Evolutionary conservation across 1,140 invertebrate species (phyloP).

Genomic region (Phenacoccus solenopsis): DNA sequence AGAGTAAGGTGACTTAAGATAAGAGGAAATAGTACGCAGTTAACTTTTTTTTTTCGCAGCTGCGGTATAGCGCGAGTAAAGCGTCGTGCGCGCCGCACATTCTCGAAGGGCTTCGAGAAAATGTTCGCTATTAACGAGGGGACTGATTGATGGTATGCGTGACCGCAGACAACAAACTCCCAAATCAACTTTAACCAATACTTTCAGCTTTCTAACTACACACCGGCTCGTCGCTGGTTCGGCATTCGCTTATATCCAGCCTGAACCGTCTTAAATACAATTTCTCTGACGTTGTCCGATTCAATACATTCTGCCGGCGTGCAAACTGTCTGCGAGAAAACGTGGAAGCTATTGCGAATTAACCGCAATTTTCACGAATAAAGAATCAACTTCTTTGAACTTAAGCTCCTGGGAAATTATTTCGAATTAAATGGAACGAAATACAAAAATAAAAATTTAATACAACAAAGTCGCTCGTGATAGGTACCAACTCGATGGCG

Average conservation of each 20-base stretch:
- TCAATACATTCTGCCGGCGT: not conserved
- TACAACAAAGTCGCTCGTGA: not conserved
- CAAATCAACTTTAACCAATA: constrained; percentile 8
- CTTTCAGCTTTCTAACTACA: not conserved
- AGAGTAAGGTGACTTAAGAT: too few species aligned
- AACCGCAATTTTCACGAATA: not conserved
- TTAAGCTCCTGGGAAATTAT: not conserved
- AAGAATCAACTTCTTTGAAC: not conserved
- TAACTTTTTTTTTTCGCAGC: too few species aligned
- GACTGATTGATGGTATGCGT: constrained; percentile 13
- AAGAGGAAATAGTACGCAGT: not conserved
- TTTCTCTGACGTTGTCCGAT: constrained; percentile 1
- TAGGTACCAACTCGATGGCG: too few species aligned
- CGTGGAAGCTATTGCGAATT: not conserved
- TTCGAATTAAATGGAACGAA: too few species aligned
- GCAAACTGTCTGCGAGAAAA: not conserved
- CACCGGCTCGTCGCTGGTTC: not conserved
- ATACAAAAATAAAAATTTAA: not conserved
- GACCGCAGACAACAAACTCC: constrained; percentile 14
- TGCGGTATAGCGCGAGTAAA: too few species aligned
- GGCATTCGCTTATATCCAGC: not conserved
- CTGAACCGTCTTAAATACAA: not conserved
- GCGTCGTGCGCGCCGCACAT: not conserved
- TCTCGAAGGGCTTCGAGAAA: not conserved
- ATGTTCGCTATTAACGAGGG: constrained; percentile 1